Evolutionary conservation across 2,113 vertebrate species (phyloP).

Genomic region (Ailuropoda melanoleuca): DNA sequence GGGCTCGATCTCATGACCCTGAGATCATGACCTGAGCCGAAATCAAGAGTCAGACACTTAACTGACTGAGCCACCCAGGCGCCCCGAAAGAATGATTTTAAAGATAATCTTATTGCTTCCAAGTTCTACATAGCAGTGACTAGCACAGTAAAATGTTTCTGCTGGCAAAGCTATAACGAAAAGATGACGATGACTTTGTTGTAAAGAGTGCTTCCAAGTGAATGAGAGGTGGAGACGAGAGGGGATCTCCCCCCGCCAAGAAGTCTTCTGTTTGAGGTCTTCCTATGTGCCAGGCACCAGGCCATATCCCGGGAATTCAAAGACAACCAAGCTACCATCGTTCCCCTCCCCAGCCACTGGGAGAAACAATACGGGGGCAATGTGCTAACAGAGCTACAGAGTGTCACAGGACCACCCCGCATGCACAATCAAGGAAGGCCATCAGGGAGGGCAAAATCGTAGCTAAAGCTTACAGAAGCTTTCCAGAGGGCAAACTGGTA

Average conservation of each 20-base stretch:
- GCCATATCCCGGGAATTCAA: background rate
- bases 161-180: background rate
- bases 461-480: background rate
- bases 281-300: background rate
- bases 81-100: background rate
- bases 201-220: background rate
- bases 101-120: background rate
- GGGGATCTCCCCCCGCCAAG: background rate
- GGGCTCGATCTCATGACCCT: background rate
- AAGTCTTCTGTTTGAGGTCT: background rate
- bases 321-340: background rate
- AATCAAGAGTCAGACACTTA: background rate
- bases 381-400: accelerated
- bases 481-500: background rate
- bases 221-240: accelerated
- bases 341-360: accelerated
- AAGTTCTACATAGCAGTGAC: background rate
- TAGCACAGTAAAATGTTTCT: background rate
- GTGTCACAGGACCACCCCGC: background rate
- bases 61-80: background rate
- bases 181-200: background rate
- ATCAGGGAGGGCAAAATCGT: background rate
- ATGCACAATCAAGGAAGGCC: too few relatives aligned
- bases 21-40: background rate
- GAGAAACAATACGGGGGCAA: accelerated